These are phyloP conservation scores for Trachymyrmex septentrionalis DNA, from an alignment of 1,140 invertebrate genomes.

Conservation along the genomic window DNA sequence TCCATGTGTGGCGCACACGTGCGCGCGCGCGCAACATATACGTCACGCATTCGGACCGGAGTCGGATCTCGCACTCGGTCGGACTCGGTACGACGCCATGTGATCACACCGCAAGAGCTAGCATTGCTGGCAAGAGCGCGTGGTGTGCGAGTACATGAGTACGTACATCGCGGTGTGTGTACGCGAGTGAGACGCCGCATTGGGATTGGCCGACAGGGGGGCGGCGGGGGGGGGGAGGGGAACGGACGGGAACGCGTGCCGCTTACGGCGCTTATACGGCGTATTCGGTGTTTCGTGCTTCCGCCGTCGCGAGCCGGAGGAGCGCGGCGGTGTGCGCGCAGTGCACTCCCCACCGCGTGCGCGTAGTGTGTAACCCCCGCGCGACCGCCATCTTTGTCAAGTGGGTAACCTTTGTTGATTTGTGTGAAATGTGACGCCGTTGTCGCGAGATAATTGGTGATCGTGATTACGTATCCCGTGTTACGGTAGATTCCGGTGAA, in stretches of 20 bases:
- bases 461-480: slow-evolving; percentile 76
- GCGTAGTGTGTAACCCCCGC: slow-evolving; percentile 74
- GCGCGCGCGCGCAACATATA: background rate
- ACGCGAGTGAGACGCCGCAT: slow-evolving; percentile 39
- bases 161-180: slow-evolving; percentile 16
- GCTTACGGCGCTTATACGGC: slow-evolving; percentile 61
- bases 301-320: slow-evolving; percentile 58
- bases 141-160: background rate
- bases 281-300: slow-evolving; percentile 65
- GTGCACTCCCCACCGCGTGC: slow-evolving; percentile 75
- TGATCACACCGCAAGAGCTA: background rate
- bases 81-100: slow-evolving; percentile 19
- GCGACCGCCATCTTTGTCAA: slow-evolving; percentile 85
- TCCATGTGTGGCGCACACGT: background rate
- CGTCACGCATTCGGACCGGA: background rate
- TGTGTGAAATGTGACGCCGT: slow-evolving; percentile 86
- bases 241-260: slow-evolving; percentile 71
- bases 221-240: too few relatives aligned
- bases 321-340: slow-evolving; percentile 73
- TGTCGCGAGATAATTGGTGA: slow-evolving; percentile 79
- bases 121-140: background rate
- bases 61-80: background rate
- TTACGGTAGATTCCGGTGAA: slow-evolving; percentile 58
- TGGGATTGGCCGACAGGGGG: slow-evolving; percentile 68
- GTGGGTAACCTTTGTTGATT: slow-evolving; percentile 86